phyloP scores from a whole-genome alignment of 2,113 vertebrate species.

The Catharus minimus region DNA sequence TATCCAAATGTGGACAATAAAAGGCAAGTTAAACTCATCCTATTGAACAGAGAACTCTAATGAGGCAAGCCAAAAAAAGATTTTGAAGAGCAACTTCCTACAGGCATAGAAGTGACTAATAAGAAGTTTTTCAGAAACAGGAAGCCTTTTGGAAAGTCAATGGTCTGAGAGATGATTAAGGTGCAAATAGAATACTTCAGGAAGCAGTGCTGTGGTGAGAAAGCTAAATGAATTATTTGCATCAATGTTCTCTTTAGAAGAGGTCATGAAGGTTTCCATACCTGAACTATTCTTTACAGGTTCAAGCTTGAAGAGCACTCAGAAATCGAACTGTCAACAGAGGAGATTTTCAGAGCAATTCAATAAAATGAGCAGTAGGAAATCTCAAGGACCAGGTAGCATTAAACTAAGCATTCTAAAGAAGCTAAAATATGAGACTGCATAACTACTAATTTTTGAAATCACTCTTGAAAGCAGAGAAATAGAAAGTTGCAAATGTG shows the following conservation, averaged over 20 bases:
- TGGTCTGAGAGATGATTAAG: constrained; percentile 51
- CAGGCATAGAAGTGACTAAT: constrained; percentile 23
- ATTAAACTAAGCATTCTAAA: constrained; percentile 41
- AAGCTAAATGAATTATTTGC: constrained; percentile 38
- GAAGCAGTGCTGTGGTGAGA: not conserved
- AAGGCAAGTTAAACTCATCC: constrained; percentile 16
- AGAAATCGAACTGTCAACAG: not conserved
- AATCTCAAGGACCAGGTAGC: constrained; percentile 43
- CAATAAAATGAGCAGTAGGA: not conserved
- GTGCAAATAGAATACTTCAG: constrained; percentile 38
- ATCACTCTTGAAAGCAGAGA: constrained; percentile 17
- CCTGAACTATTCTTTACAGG: not conserved
- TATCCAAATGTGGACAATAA: not conserved
- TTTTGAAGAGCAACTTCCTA: constrained; percentile 22
- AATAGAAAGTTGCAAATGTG: not conserved
- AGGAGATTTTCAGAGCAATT: constrained; percentile 34
- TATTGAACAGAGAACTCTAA: constrained; percentile 9
- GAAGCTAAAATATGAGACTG: constrained; percentile 34
- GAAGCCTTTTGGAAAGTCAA: constrained; percentile 44
- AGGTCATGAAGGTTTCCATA: constrained; percentile 4
- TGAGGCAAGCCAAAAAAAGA: constrained; percentile 12
- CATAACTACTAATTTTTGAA: constrained; percentile 48
- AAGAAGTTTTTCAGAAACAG: constrained; percentile 24
- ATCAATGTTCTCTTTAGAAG: constrained; percentile 38
- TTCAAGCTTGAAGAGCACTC: not conserved